These are phyloP conservation scores for Chaenodraco wilsoni DNA, from an alignment of 2,797 vertebrate genomes.

Conservation along the genomic window DNA sequence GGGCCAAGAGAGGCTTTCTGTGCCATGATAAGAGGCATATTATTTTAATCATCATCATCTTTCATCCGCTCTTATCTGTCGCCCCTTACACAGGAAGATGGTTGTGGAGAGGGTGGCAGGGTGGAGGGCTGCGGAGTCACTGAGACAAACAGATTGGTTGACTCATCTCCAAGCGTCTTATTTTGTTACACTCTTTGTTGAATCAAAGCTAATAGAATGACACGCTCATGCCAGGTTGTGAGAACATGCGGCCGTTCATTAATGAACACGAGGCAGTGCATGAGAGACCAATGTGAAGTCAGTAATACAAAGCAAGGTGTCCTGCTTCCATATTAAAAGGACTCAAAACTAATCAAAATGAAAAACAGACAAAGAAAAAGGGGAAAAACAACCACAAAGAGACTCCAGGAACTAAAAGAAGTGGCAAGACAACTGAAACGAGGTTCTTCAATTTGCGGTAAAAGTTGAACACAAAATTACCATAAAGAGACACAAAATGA, in stretches of 20 bases:
- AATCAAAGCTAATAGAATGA: conserved; percentile 37
- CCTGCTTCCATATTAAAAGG: background rate
- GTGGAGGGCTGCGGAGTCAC: conserved; percentile 32
- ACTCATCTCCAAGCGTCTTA: conserved; percentile 51
- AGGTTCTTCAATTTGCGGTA: too few relatives aligned
- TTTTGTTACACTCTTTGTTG: conserved; percentile 52
- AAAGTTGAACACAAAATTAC: too few relatives aligned
- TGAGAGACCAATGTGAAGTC: rapidly evolving
- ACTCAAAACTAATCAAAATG: too few relatives aligned
- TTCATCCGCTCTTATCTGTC: conserved; percentile 70
- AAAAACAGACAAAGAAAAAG: too few relatives aligned
- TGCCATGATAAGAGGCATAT: conserved; percentile 70
- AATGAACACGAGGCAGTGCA: background rate
- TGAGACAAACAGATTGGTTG: conserved; percentile 43
- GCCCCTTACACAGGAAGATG: conserved; percentile 42
- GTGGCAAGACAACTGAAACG: too few relatives aligned
- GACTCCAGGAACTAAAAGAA: too few relatives aligned
- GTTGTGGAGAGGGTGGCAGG: conserved; percentile 30
- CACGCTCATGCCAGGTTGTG: conserved; percentile 20
- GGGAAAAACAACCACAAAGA: too few relatives aligned
- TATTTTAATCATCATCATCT: conserved; percentile 82
- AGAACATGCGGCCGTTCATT: conserved; percentile 14
- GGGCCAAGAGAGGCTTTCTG: conserved; percentile 57
- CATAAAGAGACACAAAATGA: too few relatives aligned
- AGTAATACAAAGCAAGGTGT: background rate